Percentiles rank a stretch among this genome's conserved stretches.
These are phyloP conservation scores for Smutsia temminckii DNA, from an alignment of 2,797 vertebrate species.

Conservation along the genomic window DNA sequence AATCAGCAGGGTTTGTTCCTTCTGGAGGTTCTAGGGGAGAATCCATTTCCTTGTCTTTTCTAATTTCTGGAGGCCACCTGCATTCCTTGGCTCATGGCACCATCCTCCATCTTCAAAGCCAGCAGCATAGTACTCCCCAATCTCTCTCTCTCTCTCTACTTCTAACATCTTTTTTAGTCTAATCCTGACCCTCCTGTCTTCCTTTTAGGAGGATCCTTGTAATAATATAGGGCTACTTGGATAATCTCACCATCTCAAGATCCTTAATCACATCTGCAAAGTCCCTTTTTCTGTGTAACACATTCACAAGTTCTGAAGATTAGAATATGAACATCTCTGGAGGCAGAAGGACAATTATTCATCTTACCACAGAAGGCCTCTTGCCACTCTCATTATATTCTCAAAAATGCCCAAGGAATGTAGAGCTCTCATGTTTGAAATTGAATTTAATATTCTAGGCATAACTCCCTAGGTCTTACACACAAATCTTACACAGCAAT, in stretches of 20 bases:
- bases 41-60: neutral
- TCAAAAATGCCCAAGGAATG: neutral
- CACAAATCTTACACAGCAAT: neutral
- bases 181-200: neutral
- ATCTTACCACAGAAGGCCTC: neutral
- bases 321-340: neutral
- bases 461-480: neutral
- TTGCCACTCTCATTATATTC: neutral
- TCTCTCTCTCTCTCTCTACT: neutral
- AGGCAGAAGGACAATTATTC: neutral
- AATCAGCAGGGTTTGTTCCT: neutral
- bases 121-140: neutral
- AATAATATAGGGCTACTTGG: neutral
- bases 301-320: neutral
- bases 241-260: neutral
- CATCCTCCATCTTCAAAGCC: neutral
- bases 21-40: neutral
- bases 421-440: neutral
- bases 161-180: neutral
- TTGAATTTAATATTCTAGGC: conserved; percentile 27
- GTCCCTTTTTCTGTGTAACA: neutral
- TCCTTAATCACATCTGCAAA: neutral
- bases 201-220: neutral
- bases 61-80: neutral
- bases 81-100: neutral